phyloP scores from a whole-genome alignment of 2,797 vertebrate genomes.

The Taeniopygia guttata region DNA sequence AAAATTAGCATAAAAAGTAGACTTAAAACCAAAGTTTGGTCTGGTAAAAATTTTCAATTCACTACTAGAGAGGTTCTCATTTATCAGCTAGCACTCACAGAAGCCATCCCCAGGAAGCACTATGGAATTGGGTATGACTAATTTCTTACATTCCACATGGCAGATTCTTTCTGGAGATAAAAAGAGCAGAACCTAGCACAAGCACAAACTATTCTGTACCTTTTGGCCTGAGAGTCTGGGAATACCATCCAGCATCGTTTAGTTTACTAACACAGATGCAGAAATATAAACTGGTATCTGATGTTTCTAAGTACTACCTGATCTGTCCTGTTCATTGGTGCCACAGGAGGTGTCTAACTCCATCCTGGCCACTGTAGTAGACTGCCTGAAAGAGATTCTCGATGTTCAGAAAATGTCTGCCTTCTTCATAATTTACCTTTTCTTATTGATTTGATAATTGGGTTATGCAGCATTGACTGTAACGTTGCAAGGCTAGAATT shows the following conservation, averaged over 20 bases:
- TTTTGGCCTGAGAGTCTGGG: not conserved
- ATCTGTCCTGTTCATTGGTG: not conserved
- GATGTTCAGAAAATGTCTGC: not conserved
- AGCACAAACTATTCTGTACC: too few species aligned
- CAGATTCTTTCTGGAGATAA: not conserved
- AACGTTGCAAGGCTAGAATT: not conserved
- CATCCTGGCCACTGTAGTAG: not conserved
- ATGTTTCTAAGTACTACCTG: not conserved
- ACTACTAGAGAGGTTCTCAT: not conserved
- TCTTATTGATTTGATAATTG: not conserved
- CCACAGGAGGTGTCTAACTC: not conserved
- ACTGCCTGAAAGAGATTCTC: not conserved
- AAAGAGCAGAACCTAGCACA: not conserved
- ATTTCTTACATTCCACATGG: not conserved
- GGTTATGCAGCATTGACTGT: not conserved
- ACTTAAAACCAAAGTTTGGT: not conserved
- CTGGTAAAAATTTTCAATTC: not conserved
- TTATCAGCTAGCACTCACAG: not conserved
- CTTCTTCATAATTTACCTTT: not conserved
- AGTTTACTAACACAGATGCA: not conserved
- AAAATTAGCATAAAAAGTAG: not conserved
- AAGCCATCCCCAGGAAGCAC: not conserved
- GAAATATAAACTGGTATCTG: not conserved
- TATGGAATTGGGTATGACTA: not conserved
- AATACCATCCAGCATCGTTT: not conserved